Conservation (phyloP, 1,140 invertebrate genomes). For the Holotrichia oblita region DNA sequence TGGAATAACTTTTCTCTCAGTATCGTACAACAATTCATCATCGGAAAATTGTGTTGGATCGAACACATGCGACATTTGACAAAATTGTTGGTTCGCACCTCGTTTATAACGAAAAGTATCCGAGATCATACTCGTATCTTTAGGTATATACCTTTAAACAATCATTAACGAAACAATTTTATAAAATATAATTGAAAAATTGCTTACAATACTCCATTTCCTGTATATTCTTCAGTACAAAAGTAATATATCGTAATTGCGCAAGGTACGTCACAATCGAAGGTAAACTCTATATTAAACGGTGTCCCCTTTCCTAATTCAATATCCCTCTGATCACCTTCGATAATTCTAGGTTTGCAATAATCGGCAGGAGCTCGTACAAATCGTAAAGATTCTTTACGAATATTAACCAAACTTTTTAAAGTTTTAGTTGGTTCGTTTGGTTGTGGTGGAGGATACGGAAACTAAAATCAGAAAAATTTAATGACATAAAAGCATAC, state of each 20-base stretch:
- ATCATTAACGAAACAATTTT: slow-evolving; percentile 3
- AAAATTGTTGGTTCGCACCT: slow-evolving; percentile 93
- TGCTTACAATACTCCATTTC: slow-evolving; percentile 75
- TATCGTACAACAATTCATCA: slow-evolving; percentile 86
- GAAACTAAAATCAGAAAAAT: slow-evolving; percentile 74
- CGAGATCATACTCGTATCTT: slow-evolving; percentile 83
- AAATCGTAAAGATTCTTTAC: slow-evolving; percentile 95
- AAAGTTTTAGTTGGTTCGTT: slow-evolving; percentile 97
- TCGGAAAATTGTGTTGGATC: slow-evolving; percentile 86
- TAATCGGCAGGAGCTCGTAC: slow-evolving; percentile 70
- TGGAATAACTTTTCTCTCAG: slow-evolving; percentile 87
- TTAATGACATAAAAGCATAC: not conserved
- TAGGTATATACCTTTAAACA: slow-evolving; percentile 80
- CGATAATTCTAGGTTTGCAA: slow-evolving; percentile 60
- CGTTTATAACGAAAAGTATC: slow-evolving; percentile 94
- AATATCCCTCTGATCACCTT: slow-evolving; percentile 64
- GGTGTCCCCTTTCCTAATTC: slow-evolving; percentile 69
- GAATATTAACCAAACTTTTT: slow-evolving; percentile 94
- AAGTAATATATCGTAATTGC: slow-evolving; percentile 96
- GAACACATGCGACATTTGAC: slow-evolving; percentile 86
- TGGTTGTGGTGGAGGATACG: slow-evolving; percentile 93
- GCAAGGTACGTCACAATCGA: slow-evolving; percentile 95
- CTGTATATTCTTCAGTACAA: slow-evolving; percentile 89
- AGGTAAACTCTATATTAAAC: slow-evolving; percentile 97
- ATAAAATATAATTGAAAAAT: slow-evolving; percentile 29